Conservation (phyloP, 1,140 invertebrate genomes). For the Ips typographus region DNA sequence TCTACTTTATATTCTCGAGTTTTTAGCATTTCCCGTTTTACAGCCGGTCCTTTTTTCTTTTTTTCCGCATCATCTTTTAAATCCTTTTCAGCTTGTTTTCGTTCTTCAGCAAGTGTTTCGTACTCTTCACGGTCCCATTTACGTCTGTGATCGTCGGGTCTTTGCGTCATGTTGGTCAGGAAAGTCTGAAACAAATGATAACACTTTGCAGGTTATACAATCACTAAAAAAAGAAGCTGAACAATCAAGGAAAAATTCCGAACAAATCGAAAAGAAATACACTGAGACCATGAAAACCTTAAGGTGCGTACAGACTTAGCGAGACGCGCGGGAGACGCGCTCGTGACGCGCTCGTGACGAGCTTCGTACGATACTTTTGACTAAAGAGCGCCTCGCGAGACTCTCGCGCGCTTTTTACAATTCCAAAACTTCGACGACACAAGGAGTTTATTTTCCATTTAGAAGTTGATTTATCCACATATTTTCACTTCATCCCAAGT, state of each 20-base stretch:
- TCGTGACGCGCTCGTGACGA: too few species aligned
- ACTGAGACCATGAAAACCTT: conserved; percentile 70
- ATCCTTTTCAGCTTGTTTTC: conserved; percentile 61
- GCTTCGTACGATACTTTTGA: too few species aligned
- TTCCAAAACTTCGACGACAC: too few species aligned
- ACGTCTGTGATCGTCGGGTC: conserved; percentile 85
- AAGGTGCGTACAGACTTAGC: too few species aligned
- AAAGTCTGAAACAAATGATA: not conserved
- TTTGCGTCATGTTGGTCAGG: conserved; percentile 58
- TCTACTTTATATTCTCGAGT: conserved; percentile 96
- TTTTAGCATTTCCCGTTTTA: conserved; percentile 89
- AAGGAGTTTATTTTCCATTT: too few species aligned
- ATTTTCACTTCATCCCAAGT: too few species aligned
- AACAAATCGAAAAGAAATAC: conserved; percentile 79
- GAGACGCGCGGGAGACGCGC: too few species aligned
- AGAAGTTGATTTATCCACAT: too few species aligned
- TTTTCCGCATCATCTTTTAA: conserved; percentile 64
- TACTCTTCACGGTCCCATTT: conserved; percentile 98
- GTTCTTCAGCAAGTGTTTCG: conserved; percentile 83
- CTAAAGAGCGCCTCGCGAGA: too few species aligned
- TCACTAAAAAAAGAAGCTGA: conserved; percentile 74
- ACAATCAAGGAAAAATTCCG: conserved; percentile 72
- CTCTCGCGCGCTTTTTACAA: too few species aligned
- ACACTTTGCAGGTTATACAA: conserved; percentile 53
- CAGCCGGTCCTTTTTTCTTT: conserved; percentile 67